Evolutionary conservation across 2,888 invertebrate species (phyloP), one percentile per base, ranked within the genome.

Genomic region (Antheraea yamamai): DNA sequence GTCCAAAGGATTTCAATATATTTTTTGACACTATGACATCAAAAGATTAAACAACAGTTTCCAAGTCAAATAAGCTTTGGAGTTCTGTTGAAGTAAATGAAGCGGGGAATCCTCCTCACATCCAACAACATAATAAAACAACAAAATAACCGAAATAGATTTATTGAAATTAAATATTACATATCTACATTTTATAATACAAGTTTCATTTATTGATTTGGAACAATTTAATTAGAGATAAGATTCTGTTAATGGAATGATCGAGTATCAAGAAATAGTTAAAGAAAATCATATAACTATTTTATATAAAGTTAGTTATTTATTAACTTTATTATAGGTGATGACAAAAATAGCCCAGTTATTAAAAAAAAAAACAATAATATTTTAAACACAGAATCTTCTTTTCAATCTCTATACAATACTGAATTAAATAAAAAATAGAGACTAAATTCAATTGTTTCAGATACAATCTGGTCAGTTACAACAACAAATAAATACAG

Each of bases 221-320:
- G 20, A 39, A 66, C 64, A 66, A 30, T 16, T 30, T 66, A 4
- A 30, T 66, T 30, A 18, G 12, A 16, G 26, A 66, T 66, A 66
- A 39, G n/a, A 68, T 68, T 39, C 39, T 64, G 16, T 74, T 78
- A 74, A 75, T 77, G 80, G 80, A 80, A 80, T 79, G 79, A 78
- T 78, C 14, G 39, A 70, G 39, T 70, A 39, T 73, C 61, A 39
- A 61, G 6, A 20, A 39, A 70, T 23, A 71, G 30, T 30, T 64
- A 26, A 64, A 26, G 16, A 52, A 14, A 23, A 47, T 10, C 47
- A 35, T 2, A 10, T 35, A 70, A 39, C 39, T 23, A 20, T 73
- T 68, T 61, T 51, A 16, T 70, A 30, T 30, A 51, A 20, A n/a
- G n/a, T n/a, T n/a, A n/a, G n/a, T n/a, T n/a, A n/a, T n/a, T 14